Percentiles rank a stretch among this genome's conserved stretches.
Conservation (phyloP, 2,888 invertebrate species). For the Clistopyga incitator region DNA sequence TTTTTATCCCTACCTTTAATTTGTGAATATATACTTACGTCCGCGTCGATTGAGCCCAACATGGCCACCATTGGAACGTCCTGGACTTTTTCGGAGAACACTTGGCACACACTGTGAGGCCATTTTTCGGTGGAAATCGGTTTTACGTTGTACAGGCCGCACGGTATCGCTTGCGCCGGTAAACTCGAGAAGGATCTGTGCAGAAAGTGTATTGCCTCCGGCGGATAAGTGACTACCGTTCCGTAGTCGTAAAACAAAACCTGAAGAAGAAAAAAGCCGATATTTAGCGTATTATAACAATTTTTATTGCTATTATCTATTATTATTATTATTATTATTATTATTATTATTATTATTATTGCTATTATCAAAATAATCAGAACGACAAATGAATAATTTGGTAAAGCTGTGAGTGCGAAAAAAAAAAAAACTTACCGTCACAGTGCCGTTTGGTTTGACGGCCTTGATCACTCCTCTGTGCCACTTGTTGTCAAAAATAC, state of each 20-base stretch:
- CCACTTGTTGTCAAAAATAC: constrained; percentile 77
- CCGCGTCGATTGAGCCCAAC: constrained; percentile 68
- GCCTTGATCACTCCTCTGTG: constrained; percentile 79
- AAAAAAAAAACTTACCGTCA: constrained; percentile 74
- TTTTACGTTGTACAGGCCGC: constrained; percentile 76
- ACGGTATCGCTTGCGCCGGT: constrained; percentile 81
- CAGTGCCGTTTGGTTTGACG: constrained; percentile 75
- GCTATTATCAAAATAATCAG: too few relatives aligned
- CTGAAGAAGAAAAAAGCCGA: constrained; percentile 50
- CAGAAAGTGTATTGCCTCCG: constrained; percentile 75
- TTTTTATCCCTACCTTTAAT: not conserved
- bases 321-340: too few relatives aligned
- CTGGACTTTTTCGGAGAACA: constrained; percentile 70
- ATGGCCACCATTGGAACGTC: constrained; percentile 73
- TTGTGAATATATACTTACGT: constrained; percentile 71
- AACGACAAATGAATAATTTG: constrained; percentile 9
- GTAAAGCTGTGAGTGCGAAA: not conserved
- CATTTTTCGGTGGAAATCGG: constrained; percentile 73
- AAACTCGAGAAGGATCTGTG: constrained; percentile 76
- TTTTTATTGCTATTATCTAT: too few relatives aligned
- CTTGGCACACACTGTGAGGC: constrained; percentile 67
- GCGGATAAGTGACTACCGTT: constrained; percentile 76
- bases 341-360: too few relatives aligned
- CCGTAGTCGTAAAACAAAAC: constrained; percentile 82
- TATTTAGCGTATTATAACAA: too few relatives aligned